Evolutionary conservation across 1,140 invertebrate genomes (phyloP).

Genomic region (Cydia pomonella): DNA sequence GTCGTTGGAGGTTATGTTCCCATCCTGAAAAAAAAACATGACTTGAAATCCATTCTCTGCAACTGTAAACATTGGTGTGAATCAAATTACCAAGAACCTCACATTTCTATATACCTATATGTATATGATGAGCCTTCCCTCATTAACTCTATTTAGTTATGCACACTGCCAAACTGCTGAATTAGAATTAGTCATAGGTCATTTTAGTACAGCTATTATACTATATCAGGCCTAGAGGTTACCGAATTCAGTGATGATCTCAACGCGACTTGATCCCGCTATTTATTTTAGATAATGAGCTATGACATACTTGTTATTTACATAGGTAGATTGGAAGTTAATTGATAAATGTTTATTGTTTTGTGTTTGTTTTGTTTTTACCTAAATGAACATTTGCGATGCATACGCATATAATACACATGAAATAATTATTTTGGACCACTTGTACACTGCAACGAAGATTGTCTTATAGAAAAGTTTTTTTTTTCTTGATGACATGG

Average conservation of each 20-base stretch:
- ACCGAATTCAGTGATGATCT: conserved; percentile 27
- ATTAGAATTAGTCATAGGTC: conserved; percentile 28
- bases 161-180: not conserved
- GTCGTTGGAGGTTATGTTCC: conserved; percentile 24
- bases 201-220: conserved; percentile 23
- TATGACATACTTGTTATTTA: conserved; percentile 16
- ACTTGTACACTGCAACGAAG: too few species aligned
- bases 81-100: not conserved
- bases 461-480: too few species aligned
- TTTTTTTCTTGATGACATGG: too few species aligned
- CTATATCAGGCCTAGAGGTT: conserved; percentile 7
- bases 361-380: not conserved
- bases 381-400: not conserved
- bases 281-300: conserved; percentile 28
- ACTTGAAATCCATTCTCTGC: not conserved
- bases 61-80: not conserved
- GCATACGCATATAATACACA: too few species aligned
- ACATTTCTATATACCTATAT: not conserved
- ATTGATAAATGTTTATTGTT: conserved; percentile 12
- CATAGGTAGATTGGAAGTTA: not conserved
- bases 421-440: too few species aligned
- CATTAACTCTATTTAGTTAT: not conserved
- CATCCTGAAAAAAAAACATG: conserved; percentile 3
- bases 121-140: not conserved
- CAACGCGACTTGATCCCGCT: not conserved